phyloP scores from a whole-genome alignment of 2,113 vertebrate species.

The Ursus arctos region DNA sequence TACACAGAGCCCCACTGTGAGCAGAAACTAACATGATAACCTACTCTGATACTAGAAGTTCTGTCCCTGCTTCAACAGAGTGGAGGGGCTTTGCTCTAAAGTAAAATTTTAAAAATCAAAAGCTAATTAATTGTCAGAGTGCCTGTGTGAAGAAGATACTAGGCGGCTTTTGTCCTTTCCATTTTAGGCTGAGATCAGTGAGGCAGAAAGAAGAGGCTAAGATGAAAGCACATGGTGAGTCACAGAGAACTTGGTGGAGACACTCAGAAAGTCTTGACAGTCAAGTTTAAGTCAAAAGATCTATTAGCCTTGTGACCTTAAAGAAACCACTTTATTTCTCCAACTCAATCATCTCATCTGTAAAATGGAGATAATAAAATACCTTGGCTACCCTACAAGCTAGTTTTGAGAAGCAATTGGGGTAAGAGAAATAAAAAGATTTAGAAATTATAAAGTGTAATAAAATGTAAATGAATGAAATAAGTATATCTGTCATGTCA shows the following conservation, averaged over 20 bases:
- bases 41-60: not conserved
- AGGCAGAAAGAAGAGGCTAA: not conserved
- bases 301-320: not conserved
- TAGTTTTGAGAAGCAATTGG: slow-evolving; percentile 30
- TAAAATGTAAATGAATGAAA: slow-evolving; percentile 9
- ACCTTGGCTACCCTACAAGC: not conserved
- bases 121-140: not conserved
- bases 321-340: not conserved
- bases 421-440: not conserved
- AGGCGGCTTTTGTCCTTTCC: not conserved
- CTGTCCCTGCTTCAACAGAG: not conserved
- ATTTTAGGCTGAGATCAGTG: not conserved
- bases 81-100: not conserved
- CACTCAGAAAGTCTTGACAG: not conserved
- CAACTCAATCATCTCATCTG: not conserved
- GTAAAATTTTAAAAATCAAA: slow-evolving; percentile 1
- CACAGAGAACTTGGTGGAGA: not conserved
- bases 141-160: not conserved
- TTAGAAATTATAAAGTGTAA: not conserved
- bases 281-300: not conserved
- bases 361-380: not conserved
- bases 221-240: not conserved
- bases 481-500: not conserved
- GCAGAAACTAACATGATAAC: not conserved
- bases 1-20: not conserved